These are phyloP conservation scores for Catharus minimus DNA, from an alignment of 2,113 vertebrate species.

Conservation along the genomic window DNA sequence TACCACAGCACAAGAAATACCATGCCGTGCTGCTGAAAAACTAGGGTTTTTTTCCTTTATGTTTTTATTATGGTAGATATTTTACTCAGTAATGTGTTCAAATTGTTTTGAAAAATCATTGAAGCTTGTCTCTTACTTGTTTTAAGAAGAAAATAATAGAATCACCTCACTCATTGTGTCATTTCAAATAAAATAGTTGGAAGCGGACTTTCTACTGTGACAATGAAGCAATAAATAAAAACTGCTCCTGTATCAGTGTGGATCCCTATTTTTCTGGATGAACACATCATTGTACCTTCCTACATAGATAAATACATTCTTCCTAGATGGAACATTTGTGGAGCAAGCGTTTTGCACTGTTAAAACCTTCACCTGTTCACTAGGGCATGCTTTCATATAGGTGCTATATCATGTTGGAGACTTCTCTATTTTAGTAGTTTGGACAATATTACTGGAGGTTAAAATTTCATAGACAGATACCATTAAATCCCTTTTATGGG, in stretches of 20 bases:
- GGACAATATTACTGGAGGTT: background rate
- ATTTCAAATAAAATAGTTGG: background rate
- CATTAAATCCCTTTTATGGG: background rate
- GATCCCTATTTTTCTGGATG: background rate
- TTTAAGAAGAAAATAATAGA: background rate
- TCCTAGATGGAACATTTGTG: background rate
- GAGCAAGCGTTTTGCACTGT: background rate
- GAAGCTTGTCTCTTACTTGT: background rate
- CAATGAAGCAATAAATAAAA: constrained; percentile 19
- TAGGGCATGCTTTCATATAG: background rate
- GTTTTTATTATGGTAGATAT: constrained; percentile 5
- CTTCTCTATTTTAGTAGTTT: background rate
- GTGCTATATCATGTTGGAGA: background rate
- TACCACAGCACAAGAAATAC: background rate
- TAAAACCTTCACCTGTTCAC: background rate
- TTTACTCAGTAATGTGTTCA: constrained; percentile 11
- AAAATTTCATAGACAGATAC: background rate
- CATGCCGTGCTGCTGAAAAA: background rate
- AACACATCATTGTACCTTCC: background rate
- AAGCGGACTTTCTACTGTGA: background rate
- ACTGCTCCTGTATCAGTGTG: background rate
- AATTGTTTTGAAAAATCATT: background rate
- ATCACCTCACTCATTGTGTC: background rate
- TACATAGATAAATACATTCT: background rate
- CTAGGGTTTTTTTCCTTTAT: background rate